Percentiles rank a stretch among this genome's conserved stretches.
Evolutionary conservation across 2,113 vertebrate genomes (phyloP).

Genomic region (Clarias gariepinus): DNA sequence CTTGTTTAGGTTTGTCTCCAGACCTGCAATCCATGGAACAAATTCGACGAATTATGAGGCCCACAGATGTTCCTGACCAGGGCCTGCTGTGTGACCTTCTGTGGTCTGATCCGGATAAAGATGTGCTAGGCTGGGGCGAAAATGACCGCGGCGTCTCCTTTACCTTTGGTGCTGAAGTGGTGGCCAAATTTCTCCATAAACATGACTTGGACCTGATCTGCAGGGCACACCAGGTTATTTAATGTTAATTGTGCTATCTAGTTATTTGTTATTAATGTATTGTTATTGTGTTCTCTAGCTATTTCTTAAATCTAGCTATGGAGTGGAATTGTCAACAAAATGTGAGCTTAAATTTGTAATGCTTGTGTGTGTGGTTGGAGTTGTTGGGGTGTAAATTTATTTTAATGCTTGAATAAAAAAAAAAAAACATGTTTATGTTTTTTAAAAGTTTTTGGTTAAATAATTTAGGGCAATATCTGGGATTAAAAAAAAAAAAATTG

Average conservation of each 20-base stretch:
- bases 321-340: not conserved
- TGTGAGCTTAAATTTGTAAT: not conserved
- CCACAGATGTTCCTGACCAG: conserved; percentile 84
- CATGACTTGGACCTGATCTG: conserved; percentile 87
- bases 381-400: not conserved
- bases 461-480: not conserved
- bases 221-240: conserved; percentile 80
- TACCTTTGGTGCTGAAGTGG: conserved; percentile 83
- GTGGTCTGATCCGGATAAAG: conserved; percentile 86
- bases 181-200: conserved; percentile 86
- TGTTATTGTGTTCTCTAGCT: not conserved
- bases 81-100: conserved; percentile 82
- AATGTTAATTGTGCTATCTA: not conserved
- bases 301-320: not conserved
- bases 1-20: conserved; percentile 75
- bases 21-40: conserved; percentile 87
- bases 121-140: conserved; percentile 85
- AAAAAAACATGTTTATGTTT: not conserved
- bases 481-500: too few species aligned
- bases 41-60: conserved; percentile 83
- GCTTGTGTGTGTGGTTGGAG: too few species aligned
- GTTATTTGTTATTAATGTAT: too few species aligned
- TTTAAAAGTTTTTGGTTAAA: not conserved
- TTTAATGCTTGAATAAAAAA: too few species aligned
- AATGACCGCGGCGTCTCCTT: conserved; percentile 84